Evolutionary conservation across 2,797 vertebrate species (phyloP).

Genomic region (Spinus pinus): DNA sequence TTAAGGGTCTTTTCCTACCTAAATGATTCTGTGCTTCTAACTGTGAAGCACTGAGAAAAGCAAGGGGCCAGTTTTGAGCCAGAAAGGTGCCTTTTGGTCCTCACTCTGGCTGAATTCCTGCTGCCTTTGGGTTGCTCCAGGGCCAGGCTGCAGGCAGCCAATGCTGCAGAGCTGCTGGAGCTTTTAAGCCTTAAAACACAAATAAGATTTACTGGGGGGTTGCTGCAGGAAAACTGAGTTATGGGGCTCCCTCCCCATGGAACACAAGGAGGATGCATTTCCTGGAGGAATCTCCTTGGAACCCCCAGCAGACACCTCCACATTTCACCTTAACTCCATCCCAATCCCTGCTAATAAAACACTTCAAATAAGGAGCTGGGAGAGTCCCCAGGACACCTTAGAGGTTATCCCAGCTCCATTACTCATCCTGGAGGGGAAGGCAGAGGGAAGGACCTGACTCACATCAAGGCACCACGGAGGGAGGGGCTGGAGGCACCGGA

Average conservation of each 20-base stretch:
- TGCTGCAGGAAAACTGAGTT: neutral
- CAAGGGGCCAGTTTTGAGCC: rapidly evolving
- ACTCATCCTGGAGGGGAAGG: constrained; percentile 12
- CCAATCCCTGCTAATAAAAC: neutral
- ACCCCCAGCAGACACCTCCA: neutral
- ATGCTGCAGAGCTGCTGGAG: neutral
- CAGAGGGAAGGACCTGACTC: neutral
- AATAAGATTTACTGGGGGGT: neutral
- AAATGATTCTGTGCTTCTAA: neutral
- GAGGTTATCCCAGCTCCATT: neutral
- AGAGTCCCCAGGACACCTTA: neutral
- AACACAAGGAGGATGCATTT: neutral
- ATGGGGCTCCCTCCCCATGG: rapidly evolving
- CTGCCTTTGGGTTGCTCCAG: neutral
- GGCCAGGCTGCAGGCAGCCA: neutral
- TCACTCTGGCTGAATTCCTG: neutral
- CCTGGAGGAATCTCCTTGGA: neutral
- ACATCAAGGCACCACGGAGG: rapidly evolving
- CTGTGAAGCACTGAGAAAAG: neutral
- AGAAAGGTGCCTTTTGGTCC: neutral
- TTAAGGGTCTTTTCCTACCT: neutral
- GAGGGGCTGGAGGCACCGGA: neutral
- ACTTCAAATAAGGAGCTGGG: neutral
- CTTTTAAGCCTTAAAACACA: neutral
- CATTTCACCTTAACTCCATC: neutral